Conservation (phyloP, 2,113 vertebrate genomes). For the Sebastes schlegelii region DNA sequence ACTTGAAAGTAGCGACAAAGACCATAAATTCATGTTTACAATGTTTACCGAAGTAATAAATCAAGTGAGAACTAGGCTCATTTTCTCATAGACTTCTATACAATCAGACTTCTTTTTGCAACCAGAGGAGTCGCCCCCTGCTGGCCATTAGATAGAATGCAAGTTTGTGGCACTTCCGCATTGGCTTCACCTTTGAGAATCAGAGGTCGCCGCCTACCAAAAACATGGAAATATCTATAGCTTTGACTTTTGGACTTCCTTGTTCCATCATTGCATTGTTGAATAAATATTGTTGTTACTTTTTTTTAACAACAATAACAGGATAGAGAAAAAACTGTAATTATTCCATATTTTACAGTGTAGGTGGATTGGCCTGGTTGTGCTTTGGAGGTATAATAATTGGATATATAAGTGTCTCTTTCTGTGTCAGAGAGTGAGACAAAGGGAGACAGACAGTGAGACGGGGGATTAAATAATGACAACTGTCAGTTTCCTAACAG, state of each 20-base stretch:
- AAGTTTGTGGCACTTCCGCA: no score
- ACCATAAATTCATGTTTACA: no score
- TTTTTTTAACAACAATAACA: not conserved
- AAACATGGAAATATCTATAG: not conserved
- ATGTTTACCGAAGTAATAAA: no score
- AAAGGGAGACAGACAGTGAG: conserved; percentile 37
- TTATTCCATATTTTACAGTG: not conserved
- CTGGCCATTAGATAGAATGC: no score
- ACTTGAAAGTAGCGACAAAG: no score
- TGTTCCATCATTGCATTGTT: not conserved
- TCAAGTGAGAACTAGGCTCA: no score
- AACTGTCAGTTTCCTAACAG: conserved; percentile 73
- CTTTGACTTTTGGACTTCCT: not conserved
- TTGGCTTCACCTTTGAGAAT: no score
- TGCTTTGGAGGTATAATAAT: conserved; percentile 16
- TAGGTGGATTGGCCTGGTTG: not conserved
- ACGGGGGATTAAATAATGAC: conserved; percentile 52
- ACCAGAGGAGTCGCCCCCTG: no score
- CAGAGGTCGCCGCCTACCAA: no score
- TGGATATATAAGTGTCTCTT: not conserved
- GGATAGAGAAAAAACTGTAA: not conserved
- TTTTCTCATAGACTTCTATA: no score
- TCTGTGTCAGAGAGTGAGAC: conserved; percentile 25
- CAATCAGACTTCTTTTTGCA: no score
- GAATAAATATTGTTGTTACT: not conserved